These are phyloP conservation scores for Nyctalus aviator DNA, from an alignment of 2,797 vertebrate genomes.

Conservation along the genomic window DNA sequence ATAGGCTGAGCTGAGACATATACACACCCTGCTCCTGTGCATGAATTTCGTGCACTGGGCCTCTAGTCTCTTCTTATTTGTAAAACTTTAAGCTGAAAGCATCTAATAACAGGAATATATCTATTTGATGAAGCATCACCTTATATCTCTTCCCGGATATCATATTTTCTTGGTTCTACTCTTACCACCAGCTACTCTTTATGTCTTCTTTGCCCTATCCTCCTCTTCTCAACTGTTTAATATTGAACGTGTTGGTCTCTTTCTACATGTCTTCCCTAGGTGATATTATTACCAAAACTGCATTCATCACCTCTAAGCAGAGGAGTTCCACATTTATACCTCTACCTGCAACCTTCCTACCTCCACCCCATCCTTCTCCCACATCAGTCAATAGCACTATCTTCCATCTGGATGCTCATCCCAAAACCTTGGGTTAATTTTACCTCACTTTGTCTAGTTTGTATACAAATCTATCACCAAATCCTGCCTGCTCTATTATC, in stretches of 20 bases:
- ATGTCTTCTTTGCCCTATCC: not conserved
- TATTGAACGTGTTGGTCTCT: not conserved
- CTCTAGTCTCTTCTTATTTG: not conserved
- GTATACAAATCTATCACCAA: not conserved
- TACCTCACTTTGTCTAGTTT: not conserved
- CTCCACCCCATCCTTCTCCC: not conserved
- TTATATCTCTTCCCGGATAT: not conserved
- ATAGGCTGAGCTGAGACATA: no score
- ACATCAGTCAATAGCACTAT: not conserved
- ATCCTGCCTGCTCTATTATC: not conserved
- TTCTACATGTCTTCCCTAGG: not conserved
- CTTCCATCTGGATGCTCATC: not conserved
- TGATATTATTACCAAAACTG: not conserved
- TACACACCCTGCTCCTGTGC: no score
- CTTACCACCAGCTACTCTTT: not conserved
- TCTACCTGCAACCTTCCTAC: not conserved
- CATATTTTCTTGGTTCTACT: not conserved
- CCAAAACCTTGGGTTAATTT: not conserved
- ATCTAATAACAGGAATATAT: not conserved
- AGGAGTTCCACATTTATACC: not conserved
- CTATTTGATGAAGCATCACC: no score
- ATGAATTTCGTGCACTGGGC: no score
- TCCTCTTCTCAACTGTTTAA: not conserved
- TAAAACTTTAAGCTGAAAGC: not conserved
- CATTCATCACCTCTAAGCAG: not conserved